Conservation (phyloP, 2,113 vertebrate genomes). For the Mesitornis unicolor region DNA sequence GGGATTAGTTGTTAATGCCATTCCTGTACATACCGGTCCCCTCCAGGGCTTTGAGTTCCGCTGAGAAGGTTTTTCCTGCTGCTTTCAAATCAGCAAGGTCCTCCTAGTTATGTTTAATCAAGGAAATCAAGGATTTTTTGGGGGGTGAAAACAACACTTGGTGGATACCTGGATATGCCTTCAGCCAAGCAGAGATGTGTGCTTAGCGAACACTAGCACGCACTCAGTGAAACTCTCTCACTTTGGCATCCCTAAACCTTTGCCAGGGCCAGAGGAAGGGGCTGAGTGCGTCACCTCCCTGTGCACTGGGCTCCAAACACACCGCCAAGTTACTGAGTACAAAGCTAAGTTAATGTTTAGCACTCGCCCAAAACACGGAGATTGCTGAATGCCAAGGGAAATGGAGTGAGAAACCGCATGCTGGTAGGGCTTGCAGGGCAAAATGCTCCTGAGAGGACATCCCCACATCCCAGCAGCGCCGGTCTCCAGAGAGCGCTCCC, state of each 20-base stretch:
- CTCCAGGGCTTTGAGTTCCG: constrained; percentile 31
- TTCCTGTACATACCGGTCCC: constrained; percentile 54
- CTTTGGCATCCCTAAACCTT: neutral
- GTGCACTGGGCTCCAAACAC: neutral
- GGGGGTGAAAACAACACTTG: neutral
- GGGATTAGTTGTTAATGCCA: constrained; percentile 63
- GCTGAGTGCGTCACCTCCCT: neutral
- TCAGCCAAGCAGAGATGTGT: neutral
- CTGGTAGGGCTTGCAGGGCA: neutral
- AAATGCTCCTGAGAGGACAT: neutral
- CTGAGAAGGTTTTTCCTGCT: constrained; percentile 11
- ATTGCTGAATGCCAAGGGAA: neutral
- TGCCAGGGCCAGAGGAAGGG: neutral
- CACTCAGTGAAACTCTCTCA: neutral
- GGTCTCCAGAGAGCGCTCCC: neutral
- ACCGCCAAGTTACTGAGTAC: neutral
- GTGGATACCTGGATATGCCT: neutral
- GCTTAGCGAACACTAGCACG: neutral
- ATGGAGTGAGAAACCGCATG: neutral
- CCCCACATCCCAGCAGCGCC: neutral
- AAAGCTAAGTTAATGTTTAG: constrained; percentile 44
- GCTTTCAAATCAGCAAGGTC: neutral
- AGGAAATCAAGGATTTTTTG: neutral
- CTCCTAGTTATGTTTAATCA: neutral
- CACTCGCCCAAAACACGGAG: fast-evolving